Percentiles rank a stretch among this genome's conserved stretches.
phyloP scores from a whole-genome alignment of 2,113 vertebrate genomes.

The Tor tambroides region DNA sequence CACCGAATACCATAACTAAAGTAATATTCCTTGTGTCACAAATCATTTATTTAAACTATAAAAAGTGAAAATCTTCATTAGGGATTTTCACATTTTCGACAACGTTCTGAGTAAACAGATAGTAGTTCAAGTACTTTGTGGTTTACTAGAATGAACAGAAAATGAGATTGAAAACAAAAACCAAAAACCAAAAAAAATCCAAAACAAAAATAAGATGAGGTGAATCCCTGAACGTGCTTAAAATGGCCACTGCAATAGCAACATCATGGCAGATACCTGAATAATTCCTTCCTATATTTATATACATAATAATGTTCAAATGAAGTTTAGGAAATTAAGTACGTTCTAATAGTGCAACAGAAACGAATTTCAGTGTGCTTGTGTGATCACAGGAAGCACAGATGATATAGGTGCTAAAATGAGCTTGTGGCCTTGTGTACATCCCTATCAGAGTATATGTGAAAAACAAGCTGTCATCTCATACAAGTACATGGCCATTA shows the following conservation, averaged over 20 bases:
- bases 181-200: too few species aligned
- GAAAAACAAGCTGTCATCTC: not conserved
- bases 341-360: too few species aligned
- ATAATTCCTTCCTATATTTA: too few species aligned
- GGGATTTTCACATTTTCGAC: too few species aligned
- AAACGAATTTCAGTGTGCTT: too few species aligned
- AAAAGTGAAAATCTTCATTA: not conserved
- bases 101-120: too few species aligned
- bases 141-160: too few species aligned
- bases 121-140: too few species aligned
- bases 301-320: not conserved
- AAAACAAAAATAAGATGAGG: not conserved
- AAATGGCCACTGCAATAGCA: not conserved
- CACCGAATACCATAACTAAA: not conserved
- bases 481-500: not conserved
- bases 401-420: not conserved
- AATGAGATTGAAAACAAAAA: too few species aligned
- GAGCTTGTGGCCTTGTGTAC: not conserved
- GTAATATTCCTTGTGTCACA: not conserved
- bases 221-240: not conserved
- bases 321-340: not conserved
- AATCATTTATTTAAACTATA: not conserved
- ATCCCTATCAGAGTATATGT: too few species aligned
- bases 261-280: too few species aligned
- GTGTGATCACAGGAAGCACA: not conserved